These are phyloP conservation scores for Rhopilema esculentum DNA, from an alignment of 30 jellyfish, hydroid and myxozoan genomes.

Conservation along the genomic window DNA sequence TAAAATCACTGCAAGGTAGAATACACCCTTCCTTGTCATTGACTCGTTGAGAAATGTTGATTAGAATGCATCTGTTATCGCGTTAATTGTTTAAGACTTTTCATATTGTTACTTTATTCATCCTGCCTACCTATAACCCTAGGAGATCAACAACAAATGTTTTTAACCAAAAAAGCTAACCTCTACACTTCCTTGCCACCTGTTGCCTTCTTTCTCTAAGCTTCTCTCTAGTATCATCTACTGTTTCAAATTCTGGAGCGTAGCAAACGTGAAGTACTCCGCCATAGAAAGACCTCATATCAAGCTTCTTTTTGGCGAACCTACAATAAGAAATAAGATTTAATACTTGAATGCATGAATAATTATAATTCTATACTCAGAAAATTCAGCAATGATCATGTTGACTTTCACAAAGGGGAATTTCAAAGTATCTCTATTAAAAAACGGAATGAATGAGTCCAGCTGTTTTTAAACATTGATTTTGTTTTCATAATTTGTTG, in stretches of 20 bases:
- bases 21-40: too few species aligned
- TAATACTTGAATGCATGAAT: neutral
- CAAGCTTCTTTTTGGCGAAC: conserved; percentile 89
- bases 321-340: conserved; percentile 17
- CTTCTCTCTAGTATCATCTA: conserved; percentile 83
- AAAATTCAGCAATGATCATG: neutral
- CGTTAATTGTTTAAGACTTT: too few species aligned
- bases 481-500: too few species aligned
- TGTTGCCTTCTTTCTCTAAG: conserved; percentile 68
- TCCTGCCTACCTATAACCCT: too few species aligned
- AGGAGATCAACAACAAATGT: neutral
- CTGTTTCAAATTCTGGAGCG: conserved; percentile 97
- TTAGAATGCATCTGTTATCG: too few species aligned
- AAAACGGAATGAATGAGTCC: too few species aligned
- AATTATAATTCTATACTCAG: neutral
- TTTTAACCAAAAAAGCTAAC: too few species aligned
- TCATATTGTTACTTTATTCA: too few species aligned
- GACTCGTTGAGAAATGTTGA: too few species aligned
- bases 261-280: conserved; percentile 90
- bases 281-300: conserved; percentile 94
- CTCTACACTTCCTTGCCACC: conserved; percentile 80
- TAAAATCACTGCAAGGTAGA: too few species aligned
- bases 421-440: too few species aligned
- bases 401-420: neutral
- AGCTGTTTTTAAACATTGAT: too few species aligned